Conservation (phyloP, 2,888 invertebrate species). For the Zaprionus obscuricornis region DNA sequence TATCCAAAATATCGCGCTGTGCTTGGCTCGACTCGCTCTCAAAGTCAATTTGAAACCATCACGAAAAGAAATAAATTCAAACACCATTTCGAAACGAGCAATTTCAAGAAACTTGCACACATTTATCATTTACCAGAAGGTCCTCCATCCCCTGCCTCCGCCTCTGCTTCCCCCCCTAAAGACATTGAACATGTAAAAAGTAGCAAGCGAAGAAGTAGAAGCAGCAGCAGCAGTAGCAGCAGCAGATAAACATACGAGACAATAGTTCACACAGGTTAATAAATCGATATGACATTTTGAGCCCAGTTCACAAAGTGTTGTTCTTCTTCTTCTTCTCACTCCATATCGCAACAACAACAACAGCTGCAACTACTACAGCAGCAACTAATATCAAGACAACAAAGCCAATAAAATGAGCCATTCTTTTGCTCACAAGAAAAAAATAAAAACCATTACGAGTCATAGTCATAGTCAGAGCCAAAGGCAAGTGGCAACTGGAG, state of each 20-base stretch:
- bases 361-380: constrained; percentile 16
- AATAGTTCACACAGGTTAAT: constrained; percentile 80
- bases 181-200: too few species aligned
- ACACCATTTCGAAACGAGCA: constrained; percentile 67
- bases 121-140: constrained; percentile 57
- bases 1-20: constrained; percentile 23
- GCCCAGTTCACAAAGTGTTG: constrained; percentile 22
- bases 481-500: constrained; percentile 12
- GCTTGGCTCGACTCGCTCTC: too few species aligned
- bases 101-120: constrained; percentile 63
- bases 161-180: too few species aligned
- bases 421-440: constrained; percentile 41
- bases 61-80: constrained; percentile 71
- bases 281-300: constrained; percentile 79
- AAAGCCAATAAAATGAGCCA: constrained; percentile 74
- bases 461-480: constrained; percentile 1
- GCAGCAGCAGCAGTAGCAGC: not conserved
- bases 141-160: not conserved
- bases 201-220: constrained; percentile 4
- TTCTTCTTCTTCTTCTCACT: constrained; percentile 1
- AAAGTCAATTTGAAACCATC: too few species aligned
- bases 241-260: constrained; percentile 28
- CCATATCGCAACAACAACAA: constrained; percentile 18
- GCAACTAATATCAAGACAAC: constrained; percentile 36
- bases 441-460: constrained; percentile 17